phyloP scores from a whole-genome alignment of 2,797 vertebrate genomes.

The Siniperca obscura region DNA sequence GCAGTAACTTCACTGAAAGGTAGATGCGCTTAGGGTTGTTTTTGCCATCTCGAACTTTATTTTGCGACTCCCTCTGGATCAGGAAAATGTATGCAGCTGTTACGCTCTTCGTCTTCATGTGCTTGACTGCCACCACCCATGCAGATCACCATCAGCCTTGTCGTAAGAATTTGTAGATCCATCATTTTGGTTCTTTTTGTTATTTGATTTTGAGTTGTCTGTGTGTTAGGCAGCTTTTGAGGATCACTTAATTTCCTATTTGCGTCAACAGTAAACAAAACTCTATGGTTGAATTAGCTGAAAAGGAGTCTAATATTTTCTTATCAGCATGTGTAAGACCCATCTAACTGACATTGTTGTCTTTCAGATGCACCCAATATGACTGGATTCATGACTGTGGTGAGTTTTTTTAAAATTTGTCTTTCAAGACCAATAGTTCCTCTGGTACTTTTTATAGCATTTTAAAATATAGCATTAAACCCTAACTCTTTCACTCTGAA shows the following conservation, averaged over 20 bases:
- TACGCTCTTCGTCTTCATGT: constrained; percentile 66
- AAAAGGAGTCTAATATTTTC: neutral
- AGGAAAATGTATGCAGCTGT: constrained; percentile 72
- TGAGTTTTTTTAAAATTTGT: constrained; percentile 55
- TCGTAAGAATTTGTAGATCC: constrained; percentile 74
- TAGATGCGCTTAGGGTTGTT: constrained; percentile 53
- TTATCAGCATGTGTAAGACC: neutral
- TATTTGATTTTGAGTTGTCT: neutral
- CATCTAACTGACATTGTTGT: constrained; percentile 26
- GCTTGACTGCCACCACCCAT: constrained; percentile 72
- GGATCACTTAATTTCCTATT: neutral
- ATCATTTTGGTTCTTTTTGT: neutral
- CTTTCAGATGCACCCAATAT: constrained; percentile 80
- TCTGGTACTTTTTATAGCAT: neutral
- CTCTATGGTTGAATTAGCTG: neutral
- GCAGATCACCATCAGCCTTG: constrained; percentile 82
- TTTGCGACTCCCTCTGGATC: constrained; percentile 45
- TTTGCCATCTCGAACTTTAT: constrained; percentile 56
- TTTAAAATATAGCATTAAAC: constrained; percentile 4
- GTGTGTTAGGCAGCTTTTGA: neutral
- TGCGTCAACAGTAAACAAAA: neutral
- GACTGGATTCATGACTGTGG: constrained; percentile 76
- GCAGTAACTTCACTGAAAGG: constrained; percentile 10
- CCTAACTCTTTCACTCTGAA: constrained; percentile 9
- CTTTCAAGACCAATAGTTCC: neutral